Evolutionary conservation across 2,113 vertebrate species (phyloP), one percentile per base, ranked within the genome.

Genomic region (Choloepus hoffmanni): DNA sequence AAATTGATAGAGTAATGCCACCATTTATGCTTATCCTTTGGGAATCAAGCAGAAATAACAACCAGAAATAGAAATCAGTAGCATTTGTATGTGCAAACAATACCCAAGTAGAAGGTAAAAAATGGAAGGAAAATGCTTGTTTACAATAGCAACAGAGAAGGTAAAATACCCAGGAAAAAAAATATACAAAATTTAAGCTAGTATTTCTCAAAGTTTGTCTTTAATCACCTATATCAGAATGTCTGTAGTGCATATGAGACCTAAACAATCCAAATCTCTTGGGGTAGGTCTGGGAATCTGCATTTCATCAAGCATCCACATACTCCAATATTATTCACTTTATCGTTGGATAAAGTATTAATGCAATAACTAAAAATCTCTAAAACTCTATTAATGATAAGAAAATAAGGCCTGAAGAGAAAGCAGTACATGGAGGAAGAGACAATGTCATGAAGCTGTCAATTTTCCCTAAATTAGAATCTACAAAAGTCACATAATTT

Each of bases 381-480:
- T 65, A 40, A 94, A 92, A 88, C 24, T 84, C 43, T 83, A 48
- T 78, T 72, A 84, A 83, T 60, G 43, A 7, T 67, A 90, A 94
- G 81, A 76, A 90, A 76, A n/a, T 6, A 36, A 85, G 74, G 86
- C 62, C 43, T 53, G 33, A 87, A 81, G 81, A n/a, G 28, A 90
- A 96, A 85, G n/a, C 40, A 86, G 3, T 85, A 43, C 16, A 62
- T 50, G 13, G 60, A 67, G 30, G 33, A 88, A 91, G 76, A 90
- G 1, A 74, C n/a, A 72, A 28, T 86, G 36, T 43, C 21, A 78
- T 58, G 78, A 86, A 67, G 21, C 28, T 67, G 4, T 81, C 23
- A 81, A 21, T 90, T 85, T 92, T 45, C 28, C 67, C 36, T 50
- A 92, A 92, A 81, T 92, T 85, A 85, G 89, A 92, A 82, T 84